phyloP scores from a whole-genome alignment of 2,797 vertebrate genomes.

The Vespertilio murinus region DNA sequence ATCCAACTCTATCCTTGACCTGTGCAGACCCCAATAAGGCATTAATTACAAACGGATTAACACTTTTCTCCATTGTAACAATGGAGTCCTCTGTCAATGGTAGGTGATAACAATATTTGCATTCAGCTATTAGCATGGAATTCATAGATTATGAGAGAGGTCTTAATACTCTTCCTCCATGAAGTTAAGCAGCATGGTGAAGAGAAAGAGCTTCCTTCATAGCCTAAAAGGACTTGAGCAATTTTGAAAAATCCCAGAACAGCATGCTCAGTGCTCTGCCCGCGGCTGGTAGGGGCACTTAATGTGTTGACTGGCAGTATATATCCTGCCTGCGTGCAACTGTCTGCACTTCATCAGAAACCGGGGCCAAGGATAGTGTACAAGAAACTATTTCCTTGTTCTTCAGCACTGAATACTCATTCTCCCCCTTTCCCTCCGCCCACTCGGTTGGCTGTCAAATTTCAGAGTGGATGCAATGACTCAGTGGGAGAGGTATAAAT shows the following conservation, averaged over 20 bases:
- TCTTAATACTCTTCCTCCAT: slow-evolving; percentile 49
- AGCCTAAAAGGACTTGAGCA: background rate
- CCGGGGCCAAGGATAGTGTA: background rate
- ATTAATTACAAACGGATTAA: slow-evolving; percentile 79
- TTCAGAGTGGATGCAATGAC: slow-evolving; percentile 31
- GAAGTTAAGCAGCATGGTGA: slow-evolving; percentile 52
- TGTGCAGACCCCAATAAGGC: slow-evolving; percentile 58
- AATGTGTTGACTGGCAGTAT: background rate
- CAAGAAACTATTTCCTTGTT: slow-evolving; percentile 1
- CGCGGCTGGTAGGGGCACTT: background rate
- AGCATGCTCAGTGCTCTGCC: background rate
- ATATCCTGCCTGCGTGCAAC: background rate
- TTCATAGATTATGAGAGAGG: slow-evolving; percentile 49
- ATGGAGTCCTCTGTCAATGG: slow-evolving; percentile 65
- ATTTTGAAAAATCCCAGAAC: slow-evolving; percentile 22
- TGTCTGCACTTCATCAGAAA: background rate
- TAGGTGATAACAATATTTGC: slow-evolving; percentile 67
- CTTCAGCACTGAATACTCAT: background rate
- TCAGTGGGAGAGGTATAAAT: slow-evolving; percentile 61
- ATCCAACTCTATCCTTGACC: slow-evolving; percentile 64
- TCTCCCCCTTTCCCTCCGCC: background rate
- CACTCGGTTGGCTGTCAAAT: slow-evolving; percentile 51
- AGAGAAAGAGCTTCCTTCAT: background rate
- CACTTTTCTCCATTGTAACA: slow-evolving; percentile 67
- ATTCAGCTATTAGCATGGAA: slow-evolving; percentile 64